Percentiles rank a stretch among this genome's conserved stretches.
These are phyloP conservation scores for Macaria liturata DNA, from an alignment of 2,888 invertebrate genomes.

Conservation along the genomic window DNA sequence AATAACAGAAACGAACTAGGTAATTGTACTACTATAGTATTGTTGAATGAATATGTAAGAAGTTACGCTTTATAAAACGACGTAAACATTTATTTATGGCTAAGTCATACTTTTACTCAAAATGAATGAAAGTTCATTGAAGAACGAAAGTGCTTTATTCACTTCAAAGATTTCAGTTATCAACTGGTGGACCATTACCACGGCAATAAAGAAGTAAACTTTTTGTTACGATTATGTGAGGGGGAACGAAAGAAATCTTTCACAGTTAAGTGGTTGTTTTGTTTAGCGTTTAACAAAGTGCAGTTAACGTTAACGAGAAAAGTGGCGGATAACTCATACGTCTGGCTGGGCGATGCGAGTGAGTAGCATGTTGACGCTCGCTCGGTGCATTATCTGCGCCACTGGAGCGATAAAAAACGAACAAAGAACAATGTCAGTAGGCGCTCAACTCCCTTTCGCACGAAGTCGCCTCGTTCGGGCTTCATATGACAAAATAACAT, in stretches of 20 bases:
- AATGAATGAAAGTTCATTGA: not conserved
- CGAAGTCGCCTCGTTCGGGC: conserved; percentile 62
- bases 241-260: conserved; percentile 55
- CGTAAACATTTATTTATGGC: no score
- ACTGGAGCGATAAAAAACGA: conserved; percentile 78
- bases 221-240: conserved; percentile 37
- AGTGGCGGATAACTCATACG: conserved; percentile 73
- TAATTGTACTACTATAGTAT: no score
- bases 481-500: conserved; percentile 74
- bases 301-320: conserved; percentile 72
- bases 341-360: conserved; percentile 53
- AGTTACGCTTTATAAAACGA: no score
- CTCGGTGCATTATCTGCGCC: conserved; percentile 73
- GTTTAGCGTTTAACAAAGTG: conserved; percentile 56
- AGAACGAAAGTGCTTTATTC: conserved; percentile 17
- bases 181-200: conserved; percentile 27
- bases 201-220: conserved; percentile 33
- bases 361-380: conserved; percentile 54
- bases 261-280: conserved; percentile 59
- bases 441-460: conserved; percentile 76
- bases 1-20: no score
- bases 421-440: conserved; percentile 80
- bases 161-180: conserved; percentile 26
- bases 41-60: no score
- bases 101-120: no score